Evolutionary conservation across 1,140 invertebrate species (phyloP).

Genomic region (Intoshia linei): DNA sequence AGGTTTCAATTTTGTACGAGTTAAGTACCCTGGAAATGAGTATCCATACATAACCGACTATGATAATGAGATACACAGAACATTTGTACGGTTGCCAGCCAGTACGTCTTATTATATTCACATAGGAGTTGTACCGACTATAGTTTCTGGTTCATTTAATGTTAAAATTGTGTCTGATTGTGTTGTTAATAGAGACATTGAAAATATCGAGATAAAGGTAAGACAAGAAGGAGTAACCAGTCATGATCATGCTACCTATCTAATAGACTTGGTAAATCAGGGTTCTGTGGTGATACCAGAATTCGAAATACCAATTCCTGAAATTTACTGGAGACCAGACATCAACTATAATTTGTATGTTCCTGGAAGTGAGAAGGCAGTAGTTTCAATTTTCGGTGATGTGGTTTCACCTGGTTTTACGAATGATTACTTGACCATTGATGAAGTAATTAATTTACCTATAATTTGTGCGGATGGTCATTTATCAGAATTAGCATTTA

Average conservation of each 20-base stretch:
- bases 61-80: too few relatives aligned
- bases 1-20: too few relatives aligned
- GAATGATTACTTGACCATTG: conserved; percentile 1
- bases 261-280: conserved; percentile 3
- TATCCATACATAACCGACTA: too few relatives aligned
- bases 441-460: background rate
- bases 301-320: conserved; percentile 2
- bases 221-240: background rate
- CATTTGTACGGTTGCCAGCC: too few relatives aligned
- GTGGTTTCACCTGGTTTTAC: conserved; percentile 5
- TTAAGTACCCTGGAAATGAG: too few relatives aligned
- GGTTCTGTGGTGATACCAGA: conserved; percentile 3
- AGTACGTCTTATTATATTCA: background rate
- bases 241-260: conserved; percentile 2
- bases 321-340: background rate
- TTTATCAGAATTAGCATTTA: conserved; percentile 4
- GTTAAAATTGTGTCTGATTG: background rate
- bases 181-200: background rate
- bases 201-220: background rate
- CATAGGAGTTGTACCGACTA: background rate
- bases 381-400: conserved; percentile 3
- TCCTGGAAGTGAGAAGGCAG: conserved; percentile 1
- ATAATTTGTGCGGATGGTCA: conserved; percentile 4
- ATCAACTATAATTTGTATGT: conserved; percentile 1
- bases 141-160: background rate